phyloP scores from a whole-genome alignment of 1,140 invertebrate species.

The Ooceraea biroi region DNA sequence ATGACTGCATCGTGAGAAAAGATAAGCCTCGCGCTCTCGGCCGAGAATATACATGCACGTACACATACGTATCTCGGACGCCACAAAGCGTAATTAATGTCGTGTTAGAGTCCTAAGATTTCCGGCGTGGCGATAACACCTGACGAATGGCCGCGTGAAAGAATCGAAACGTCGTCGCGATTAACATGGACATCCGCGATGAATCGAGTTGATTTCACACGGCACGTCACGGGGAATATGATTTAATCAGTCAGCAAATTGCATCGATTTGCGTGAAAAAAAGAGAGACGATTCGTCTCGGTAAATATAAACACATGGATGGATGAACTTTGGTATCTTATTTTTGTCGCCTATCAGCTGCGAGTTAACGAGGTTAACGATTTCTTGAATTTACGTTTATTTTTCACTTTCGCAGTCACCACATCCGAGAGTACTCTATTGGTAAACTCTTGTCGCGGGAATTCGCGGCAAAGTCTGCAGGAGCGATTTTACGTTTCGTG shows the following conservation, averaged over 20 bases:
- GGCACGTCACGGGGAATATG: not conserved
- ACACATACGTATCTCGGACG: conserved; percentile 43
- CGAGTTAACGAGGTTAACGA: not conserved
- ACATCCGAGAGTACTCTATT: not conserved
- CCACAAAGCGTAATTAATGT: conserved; percentile 57
- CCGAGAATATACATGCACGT: conserved; percentile 8
- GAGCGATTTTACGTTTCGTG: not conserved
- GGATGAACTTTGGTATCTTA: not conserved
- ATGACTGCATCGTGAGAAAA: conserved; percentile 62
- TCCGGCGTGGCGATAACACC: conserved; percentile 35
- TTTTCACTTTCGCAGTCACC: not conserved
- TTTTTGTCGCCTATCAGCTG: not conserved
- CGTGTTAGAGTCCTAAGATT: conserved; percentile 52
- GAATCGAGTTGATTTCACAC: not conserved
- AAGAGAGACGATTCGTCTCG: not conserved
- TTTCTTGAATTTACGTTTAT: not conserved
- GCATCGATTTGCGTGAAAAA: not conserved
- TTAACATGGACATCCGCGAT: conserved; percentile 39
- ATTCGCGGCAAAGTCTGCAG: not conserved
- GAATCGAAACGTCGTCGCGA: conserved; percentile 24
- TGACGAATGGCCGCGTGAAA: conserved; percentile 19
- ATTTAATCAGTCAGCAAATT: not conserved
- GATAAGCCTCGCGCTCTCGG: conserved; percentile 49
- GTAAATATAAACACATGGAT: not conserved
- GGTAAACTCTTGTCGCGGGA: not conserved